Evolutionary conservation across 2,797 vertebrate genomes (phyloP).

Genomic region (Pseudochaenichthys georgianus): DNA sequence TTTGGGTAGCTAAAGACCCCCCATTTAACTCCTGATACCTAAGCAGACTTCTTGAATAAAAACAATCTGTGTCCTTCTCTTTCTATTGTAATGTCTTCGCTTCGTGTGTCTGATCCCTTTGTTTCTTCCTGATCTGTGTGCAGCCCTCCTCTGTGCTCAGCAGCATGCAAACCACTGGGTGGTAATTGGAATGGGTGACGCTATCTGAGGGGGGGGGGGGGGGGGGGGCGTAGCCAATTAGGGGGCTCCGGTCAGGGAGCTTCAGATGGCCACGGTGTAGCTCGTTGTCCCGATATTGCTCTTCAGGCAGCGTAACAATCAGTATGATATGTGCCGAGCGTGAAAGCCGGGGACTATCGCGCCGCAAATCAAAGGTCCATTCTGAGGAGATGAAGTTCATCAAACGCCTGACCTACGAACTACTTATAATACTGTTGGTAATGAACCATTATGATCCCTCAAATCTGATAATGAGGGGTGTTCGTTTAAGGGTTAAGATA

Average conservation of each 20-base stretch:
- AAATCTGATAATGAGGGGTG: constrained; percentile 52
- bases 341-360: constrained; percentile 24
- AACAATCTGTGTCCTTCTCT: constrained; percentile 9
- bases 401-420: constrained; percentile 59
- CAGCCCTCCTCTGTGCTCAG: constrained; percentile 30
- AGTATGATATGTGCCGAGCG: constrained; percentile 17
- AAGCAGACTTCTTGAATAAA: constrained; percentile 8
- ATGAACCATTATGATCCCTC: constrained; percentile 58
- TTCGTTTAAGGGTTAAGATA: constrained; percentile 35
- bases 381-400: constrained; percentile 53
- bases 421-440: constrained; percentile 53
- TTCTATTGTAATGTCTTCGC: constrained; percentile 12
- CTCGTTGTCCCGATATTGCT: constrained; percentile 40
- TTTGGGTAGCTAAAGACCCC: not conserved
- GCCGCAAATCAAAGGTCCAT: constrained; percentile 29
- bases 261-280: constrained; percentile 49
- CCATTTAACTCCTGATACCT: not conserved
- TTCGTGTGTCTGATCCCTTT: constrained; percentile 24
- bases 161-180: constrained; percentile 56
- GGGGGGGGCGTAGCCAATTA: constrained; percentile 63
- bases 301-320: constrained; percentile 41
- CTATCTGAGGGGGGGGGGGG: constrained; percentile 27
- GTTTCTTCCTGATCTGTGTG: constrained; percentile 35
- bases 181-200: constrained; percentile 62
- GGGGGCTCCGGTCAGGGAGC: constrained; percentile 47